These are phyloP conservation scores for Drosophila eohydei DNA, from an alignment of 2,888 invertebrate genomes.

Conservation along the genomic window DNA sequence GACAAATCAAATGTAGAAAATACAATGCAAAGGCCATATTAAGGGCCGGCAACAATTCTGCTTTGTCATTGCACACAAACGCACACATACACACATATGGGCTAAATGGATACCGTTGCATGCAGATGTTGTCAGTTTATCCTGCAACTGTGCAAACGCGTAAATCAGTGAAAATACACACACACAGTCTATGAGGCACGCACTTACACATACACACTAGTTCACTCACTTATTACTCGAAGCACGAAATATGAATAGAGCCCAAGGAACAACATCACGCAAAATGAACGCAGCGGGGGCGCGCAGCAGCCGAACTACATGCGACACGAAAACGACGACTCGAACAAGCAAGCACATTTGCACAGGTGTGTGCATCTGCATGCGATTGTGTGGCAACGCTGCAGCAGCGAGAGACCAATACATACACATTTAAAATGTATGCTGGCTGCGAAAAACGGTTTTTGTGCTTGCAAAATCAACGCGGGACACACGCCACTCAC, in stretches of 20 bases:
- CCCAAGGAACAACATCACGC: constrained; percentile 23
- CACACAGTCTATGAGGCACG: constrained; percentile 14
- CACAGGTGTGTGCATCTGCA: constrained; percentile 75
- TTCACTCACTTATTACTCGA: constrained; percentile 25
- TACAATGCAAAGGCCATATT: constrained; percentile 42
- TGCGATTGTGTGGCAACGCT: constrained; percentile 75
- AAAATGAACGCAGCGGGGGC: constrained; percentile 52
- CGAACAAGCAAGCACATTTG: constrained; percentile 42
- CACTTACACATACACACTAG: constrained; percentile 19
- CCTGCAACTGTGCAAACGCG: constrained; percentile 24
- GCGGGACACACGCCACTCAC: constrained; percentile 55
- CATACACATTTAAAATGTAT: constrained; percentile 73
- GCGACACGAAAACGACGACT: constrained; percentile 26
- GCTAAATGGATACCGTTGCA: constrained; percentile 56
- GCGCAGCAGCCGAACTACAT: constrained; percentile 43
- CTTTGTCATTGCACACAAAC: constrained; percentile 37
- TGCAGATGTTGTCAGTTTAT: constrained; percentile 45
- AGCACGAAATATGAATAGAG: constrained; percentile 51
- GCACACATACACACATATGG: constrained; percentile 12
- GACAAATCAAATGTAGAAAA: constrained; percentile 68
- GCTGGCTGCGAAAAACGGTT: constrained; percentile 58
- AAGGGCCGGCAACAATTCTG: constrained; percentile 32
- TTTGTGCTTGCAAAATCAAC: constrained; percentile 53
- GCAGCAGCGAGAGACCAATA: constrained; percentile 71
- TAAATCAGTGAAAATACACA: constrained; percentile 43